These are phyloP conservation scores for Stegana nigrithorax DNA, from an alignment of 2,888 invertebrate species.

Conservation along the genomic window DNA sequence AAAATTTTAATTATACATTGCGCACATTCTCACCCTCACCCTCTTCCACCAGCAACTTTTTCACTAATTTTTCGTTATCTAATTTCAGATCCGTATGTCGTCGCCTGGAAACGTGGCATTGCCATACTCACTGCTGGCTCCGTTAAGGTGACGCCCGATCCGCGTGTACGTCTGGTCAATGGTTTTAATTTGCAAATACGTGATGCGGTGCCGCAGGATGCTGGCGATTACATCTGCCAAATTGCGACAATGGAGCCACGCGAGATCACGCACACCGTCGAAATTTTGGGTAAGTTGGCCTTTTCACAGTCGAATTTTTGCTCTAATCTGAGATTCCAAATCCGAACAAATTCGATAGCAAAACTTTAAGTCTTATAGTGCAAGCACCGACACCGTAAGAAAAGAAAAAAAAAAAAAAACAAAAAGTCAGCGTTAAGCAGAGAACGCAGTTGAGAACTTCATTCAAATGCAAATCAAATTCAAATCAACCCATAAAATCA, in stretches of 20 bases:
- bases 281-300: constrained; percentile 74
- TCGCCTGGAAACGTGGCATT: constrained; percentile 77
- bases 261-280: constrained; percentile 76
- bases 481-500: constrained; percentile 17
- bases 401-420: background rate
- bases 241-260: constrained; percentile 75
- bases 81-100: constrained; percentile 72
- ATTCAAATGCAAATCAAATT: constrained; percentile 30
- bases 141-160: constrained; percentile 76
- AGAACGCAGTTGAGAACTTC: too few relatives aligned
- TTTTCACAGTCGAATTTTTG: too few relatives aligned
- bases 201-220: constrained; percentile 75
- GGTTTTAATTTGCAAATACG: constrained; percentile 76
- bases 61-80: too few relatives aligned
- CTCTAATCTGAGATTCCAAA: too few relatives aligned
- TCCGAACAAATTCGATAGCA: constrained; percentile 3
- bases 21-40: too few relatives aligned
- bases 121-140: constrained; percentile 76
- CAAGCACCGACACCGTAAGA: background rate
- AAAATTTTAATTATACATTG: too few relatives aligned
- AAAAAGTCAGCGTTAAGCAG: background rate
- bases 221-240: constrained; percentile 78
- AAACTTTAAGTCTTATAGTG: background rate
- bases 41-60: too few relatives aligned
- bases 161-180: constrained; percentile 73